Evolutionary conservation across 2,888 invertebrate genomes (phyloP).

Genomic region (Trissolcus japonicus): DNA sequence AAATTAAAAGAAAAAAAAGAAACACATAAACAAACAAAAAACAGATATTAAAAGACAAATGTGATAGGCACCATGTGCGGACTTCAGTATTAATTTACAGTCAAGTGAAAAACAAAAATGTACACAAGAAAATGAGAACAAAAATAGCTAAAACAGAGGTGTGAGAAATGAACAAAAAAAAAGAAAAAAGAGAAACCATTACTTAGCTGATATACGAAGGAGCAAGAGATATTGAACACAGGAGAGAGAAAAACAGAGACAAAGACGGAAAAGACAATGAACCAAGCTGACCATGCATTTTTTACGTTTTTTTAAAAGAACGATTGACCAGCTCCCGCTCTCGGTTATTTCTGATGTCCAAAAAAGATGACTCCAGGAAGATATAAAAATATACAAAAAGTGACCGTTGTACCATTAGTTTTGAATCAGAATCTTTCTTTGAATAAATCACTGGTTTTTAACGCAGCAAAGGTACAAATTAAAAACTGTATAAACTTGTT

Average conservation of each 20-base stretch:
- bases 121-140: constrained; percentile 31
- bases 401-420: too few relatives aligned
- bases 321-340: too few relatives aligned
- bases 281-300: constrained; percentile 32
- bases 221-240: constrained; percentile 41
- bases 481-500: too few relatives aligned
- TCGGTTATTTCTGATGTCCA: too few relatives aligned
- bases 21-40: constrained; percentile 53
- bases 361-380: too few relatives aligned
- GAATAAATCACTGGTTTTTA: too few relatives aligned
- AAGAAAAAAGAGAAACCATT: constrained; percentile 39
- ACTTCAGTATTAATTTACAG: constrained; percentile 76
- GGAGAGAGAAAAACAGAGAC: constrained; percentile 59
- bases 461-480: too few relatives aligned
- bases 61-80: constrained; percentile 77
- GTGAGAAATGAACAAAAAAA: constrained; percentile 46
- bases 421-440: too few relatives aligned
- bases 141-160: constrained; percentile 64
- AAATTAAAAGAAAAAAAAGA: constrained; percentile 65
- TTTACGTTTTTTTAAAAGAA: constrained; percentile 19
- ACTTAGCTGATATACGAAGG: constrained; percentile 63
- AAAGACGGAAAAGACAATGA: constrained; percentile 48
- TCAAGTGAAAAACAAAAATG: constrained; percentile 60
- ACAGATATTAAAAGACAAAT: constrained; percentile 37
- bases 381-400: too few relatives aligned